Evolutionary conservation across 1,140 invertebrate genomes (phyloP).

Genomic region (Hesperophylax magnus): DNA sequence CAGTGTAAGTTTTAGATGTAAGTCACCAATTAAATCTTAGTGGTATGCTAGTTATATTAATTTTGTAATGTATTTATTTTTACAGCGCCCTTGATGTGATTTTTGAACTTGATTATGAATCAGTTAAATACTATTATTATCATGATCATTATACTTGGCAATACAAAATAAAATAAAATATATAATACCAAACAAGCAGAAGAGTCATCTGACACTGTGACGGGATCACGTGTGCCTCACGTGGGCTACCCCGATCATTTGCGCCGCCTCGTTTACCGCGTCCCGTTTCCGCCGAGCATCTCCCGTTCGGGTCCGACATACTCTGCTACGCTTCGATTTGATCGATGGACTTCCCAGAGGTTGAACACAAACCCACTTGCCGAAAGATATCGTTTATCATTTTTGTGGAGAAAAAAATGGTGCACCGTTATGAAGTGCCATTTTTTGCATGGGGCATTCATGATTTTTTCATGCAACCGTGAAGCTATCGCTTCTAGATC

Average conservation of each 20-base stretch:
- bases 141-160: too few species aligned
- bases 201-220: background rate
- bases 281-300: conserved; percentile 14
- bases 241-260: conserved; percentile 13
- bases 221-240: conserved; percentile 1
- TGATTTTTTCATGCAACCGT: too few species aligned
- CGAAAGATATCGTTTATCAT: conserved; percentile 33
- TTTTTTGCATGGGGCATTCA: background rate
- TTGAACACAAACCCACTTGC: conserved; percentile 10
- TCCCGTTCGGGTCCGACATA: background rate
- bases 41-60: too few species aligned
- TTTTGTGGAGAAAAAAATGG: conserved; percentile 4
- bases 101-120: too few species aligned
- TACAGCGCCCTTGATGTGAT: too few species aligned
- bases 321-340: conserved; percentile 11
- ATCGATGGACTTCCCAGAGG: conserved; percentile 10
- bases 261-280: conserved; percentile 14
- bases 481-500: too few species aligned
- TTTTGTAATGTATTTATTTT: too few species aligned
- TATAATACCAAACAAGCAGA: background rate
- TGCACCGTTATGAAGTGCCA: background rate
- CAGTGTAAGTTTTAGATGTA: too few species aligned
- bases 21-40: too few species aligned
- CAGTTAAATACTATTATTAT: too few species aligned
- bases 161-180: background rate